Conservation (phyloP, 1,140 invertebrate genomes). For the Orussus abietinus region DNA sequence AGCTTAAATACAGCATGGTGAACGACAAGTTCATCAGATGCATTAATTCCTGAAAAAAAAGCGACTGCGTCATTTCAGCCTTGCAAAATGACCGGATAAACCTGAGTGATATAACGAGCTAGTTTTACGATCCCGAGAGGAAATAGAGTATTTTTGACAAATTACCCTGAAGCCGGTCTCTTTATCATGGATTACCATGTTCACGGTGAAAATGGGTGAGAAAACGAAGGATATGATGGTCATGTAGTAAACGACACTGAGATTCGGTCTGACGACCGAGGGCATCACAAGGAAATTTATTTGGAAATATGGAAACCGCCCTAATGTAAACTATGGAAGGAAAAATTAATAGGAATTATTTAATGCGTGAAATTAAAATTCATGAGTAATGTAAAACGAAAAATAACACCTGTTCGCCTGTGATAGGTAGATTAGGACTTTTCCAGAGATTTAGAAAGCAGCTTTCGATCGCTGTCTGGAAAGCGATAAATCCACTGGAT, state of each 20-base stretch:
- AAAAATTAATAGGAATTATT: no score
- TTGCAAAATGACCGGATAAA: not conserved
- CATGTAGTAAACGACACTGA: constrained; percentile 26
- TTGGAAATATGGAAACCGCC: constrained; percentile 20
- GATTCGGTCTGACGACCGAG: constrained; percentile 16
- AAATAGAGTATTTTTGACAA: no score
- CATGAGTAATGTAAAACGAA: no score
- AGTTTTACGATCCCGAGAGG: no score
- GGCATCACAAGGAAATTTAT: constrained; percentile 19
- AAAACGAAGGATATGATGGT: constrained; percentile 21
- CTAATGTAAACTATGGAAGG: constrained; percentile 13
- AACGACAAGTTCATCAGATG: constrained; percentile 19
- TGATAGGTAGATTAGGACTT: constrained; percentile 9
- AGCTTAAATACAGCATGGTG: constrained; percentile 21
- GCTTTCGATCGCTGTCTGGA: constrained; percentile 25
- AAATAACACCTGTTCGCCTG: no score
- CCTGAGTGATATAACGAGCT: no score
- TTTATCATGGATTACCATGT: constrained; percentile 23
- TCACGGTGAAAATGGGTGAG: constrained; percentile 15
- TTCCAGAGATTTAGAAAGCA: constrained; percentile 23
- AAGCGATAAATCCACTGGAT: constrained; percentile 21
- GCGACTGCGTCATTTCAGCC: not conserved
- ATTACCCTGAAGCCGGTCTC: constrained; percentile 24
- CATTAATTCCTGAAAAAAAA: constrained; percentile 22
- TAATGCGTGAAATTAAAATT: no score